Percentiles rank a stretch among this genome's conserved stretches.
Evolutionary conservation across 92 coral and sea anemone genomes (phyloP).

Genomic region (Blastomussa wellsi): DNA sequence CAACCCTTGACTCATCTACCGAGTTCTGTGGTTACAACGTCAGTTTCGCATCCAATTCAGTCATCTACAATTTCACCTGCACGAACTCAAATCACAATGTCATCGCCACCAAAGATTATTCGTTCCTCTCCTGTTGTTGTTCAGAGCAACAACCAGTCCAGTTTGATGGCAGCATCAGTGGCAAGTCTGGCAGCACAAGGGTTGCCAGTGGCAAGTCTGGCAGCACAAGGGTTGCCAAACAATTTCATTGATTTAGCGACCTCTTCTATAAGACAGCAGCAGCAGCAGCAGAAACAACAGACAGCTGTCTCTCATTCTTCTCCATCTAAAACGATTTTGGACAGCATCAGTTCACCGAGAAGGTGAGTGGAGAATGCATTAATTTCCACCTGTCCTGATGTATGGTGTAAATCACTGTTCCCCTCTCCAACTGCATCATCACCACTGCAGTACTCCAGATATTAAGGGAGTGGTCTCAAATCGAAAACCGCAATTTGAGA

Average conservation of each 20-base stretch:
- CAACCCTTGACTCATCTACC: slow-evolving; percentile 45
- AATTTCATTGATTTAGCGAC: slow-evolving; percentile 55
- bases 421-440: not conserved
- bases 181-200: slow-evolving; percentile 30
- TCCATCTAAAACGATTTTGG: slow-evolving; percentile 57
- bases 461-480: too few species aligned
- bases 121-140: slow-evolving; percentile 24
- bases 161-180: slow-evolving; percentile 21
- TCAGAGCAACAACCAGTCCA: slow-evolving; percentile 17
- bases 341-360: slow-evolving; percentile 62
- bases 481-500: too few species aligned
- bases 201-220: slow-evolving; percentile 30
- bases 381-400: not conserved
- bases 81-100: slow-evolving; percentile 45
- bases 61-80: slow-evolving; percentile 49
- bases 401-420: not conserved
- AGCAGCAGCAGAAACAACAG: slow-evolving; percentile 49
- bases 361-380: slow-evolving; percentile 56
- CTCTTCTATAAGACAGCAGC: slow-evolving; percentile 38
- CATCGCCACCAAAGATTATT: slow-evolving; percentile 44
- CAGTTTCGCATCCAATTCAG: slow-evolving; percentile 34
- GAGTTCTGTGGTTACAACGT: slow-evolving; percentile 60
- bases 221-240: slow-evolving; percentile 50
- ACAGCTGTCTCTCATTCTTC: slow-evolving; percentile 35
- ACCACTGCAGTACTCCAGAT: too few species aligned